phyloP scores from a whole-genome alignment of 2,888 invertebrate species.

The Drosophila meridionalis region DNA sequence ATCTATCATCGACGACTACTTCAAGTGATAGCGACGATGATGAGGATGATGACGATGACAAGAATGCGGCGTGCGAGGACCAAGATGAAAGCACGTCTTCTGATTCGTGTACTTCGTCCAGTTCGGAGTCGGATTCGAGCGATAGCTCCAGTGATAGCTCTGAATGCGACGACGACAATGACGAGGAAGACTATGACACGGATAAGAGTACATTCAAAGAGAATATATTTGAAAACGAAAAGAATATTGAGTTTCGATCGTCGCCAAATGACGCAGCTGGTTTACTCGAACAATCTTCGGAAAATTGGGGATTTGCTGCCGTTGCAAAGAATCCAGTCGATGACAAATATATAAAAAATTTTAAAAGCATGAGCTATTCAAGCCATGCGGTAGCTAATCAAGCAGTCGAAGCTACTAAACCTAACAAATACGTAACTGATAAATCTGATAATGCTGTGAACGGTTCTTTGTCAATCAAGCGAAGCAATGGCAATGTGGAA shows the following conservation, averaged over 20 bases:
- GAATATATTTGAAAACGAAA: conserved; percentile 74
- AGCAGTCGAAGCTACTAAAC: conserved; percentile 30
- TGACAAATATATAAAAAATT: conserved; percentile 68
- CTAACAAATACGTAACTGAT: conserved; percentile 18
- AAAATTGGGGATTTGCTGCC: conserved; percentile 87
- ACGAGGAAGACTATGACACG: conserved; percentile 79
- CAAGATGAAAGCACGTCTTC: conserved; percentile 82
- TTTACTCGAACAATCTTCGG: conserved; percentile 69
- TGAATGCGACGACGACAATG: conserved; percentile 83
- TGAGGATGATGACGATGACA: conserved; percentile 80
- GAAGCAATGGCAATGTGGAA: conserved; percentile 22
- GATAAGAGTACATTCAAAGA: conserved; percentile 80
- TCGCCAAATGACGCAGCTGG: conserved; percentile 48
- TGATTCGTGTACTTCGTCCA: conserved; percentile 83
- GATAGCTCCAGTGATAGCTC: conserved; percentile 84
- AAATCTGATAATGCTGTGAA: conserved; percentile 28
- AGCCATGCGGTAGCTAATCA: conserved; percentile 33
- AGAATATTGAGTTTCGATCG: conserved; percentile 61
- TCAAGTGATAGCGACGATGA: conserved; percentile 84
- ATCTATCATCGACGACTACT: conserved; percentile 83
- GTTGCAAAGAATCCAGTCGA: conserved; percentile 86
- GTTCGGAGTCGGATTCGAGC: conserved; percentile 83
- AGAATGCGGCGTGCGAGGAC: conserved; percentile 74
- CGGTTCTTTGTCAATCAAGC: conserved; percentile 8
- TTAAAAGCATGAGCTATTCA: conserved; percentile 58